A percentile compares a stretch with the other conserved stretches of the same genome.
phyloP scores from a whole-genome alignment of 2,113 vertebrate species.

The Sinocyclocheilus anshuiensis region DNA sequence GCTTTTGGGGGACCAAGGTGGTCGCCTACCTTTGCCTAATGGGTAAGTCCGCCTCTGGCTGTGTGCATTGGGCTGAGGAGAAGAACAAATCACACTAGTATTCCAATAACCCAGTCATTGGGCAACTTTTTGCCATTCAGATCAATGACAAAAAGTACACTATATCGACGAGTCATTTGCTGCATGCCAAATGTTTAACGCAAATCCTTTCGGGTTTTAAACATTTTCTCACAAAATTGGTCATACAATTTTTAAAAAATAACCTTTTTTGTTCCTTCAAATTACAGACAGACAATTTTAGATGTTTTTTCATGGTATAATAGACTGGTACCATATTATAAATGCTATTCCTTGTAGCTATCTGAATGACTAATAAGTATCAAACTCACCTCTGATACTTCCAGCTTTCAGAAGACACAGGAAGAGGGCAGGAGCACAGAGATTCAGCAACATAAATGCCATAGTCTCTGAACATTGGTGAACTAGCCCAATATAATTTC shows the following conservation, averaged over 20 bases:
- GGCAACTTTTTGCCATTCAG: neutral
- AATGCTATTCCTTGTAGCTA: too few species aligned
- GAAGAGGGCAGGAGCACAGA: too few species aligned
- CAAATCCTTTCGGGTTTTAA: neutral
- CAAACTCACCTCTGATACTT: too few species aligned
- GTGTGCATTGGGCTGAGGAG: neutral
- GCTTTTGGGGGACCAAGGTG: too few species aligned
- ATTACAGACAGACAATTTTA: neutral
- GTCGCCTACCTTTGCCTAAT: too few species aligned
- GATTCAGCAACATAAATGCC: too few species aligned
- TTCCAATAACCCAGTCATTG: neutral
- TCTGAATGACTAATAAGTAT: neutral
- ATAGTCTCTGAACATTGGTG: too few species aligned
- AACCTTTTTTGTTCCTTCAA: neutral
- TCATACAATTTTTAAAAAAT: neutral
- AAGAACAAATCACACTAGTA: neutral
- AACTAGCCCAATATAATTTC: too few species aligned
- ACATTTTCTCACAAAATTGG: neutral
- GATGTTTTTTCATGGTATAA: neutral
- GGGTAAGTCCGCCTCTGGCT: too few species aligned
- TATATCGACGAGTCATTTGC: too few species aligned
- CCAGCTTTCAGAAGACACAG: too few species aligned
- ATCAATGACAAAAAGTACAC: neutral
- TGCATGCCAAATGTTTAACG: neutral
- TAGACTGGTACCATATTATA: neutral